A percentile compares a stretch with the other conserved stretches of the same genome.
These are phyloP conservation scores for Phoxinus phoxinus DNA, from an alignment of 2,113 vertebrate species.

Conservation along the genomic window DNA sequence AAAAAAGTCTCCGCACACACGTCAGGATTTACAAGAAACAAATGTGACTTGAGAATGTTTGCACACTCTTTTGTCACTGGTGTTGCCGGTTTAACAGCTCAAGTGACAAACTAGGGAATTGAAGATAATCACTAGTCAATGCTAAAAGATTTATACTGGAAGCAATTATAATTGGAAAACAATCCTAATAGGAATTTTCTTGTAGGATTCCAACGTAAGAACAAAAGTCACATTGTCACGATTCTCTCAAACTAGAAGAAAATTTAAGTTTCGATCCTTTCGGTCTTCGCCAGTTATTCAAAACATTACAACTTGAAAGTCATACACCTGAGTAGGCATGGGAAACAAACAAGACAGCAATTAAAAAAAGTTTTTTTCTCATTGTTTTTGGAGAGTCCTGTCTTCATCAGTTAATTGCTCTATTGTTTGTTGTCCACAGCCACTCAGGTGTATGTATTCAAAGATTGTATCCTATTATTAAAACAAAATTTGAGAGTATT, in stretches of 20 bases:
- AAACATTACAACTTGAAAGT: too few relatives aligned
- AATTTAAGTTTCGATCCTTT: too few relatives aligned
- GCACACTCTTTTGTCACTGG: background rate
- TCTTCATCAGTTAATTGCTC: background rate
- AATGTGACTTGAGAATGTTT: background rate
- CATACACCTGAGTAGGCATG: too few relatives aligned
- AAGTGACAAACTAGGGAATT: constrained; percentile 1
- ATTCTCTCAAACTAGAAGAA: too few relatives aligned
- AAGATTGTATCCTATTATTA: background rate
- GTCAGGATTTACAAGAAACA: background rate
- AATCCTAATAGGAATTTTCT: background rate
- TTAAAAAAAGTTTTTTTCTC: background rate
- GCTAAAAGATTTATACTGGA: background rate
- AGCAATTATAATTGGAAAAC: too few relatives aligned
- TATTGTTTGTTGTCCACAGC: background rate
- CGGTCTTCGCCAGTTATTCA: too few relatives aligned
- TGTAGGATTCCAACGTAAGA: background rate
- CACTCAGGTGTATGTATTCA: background rate
- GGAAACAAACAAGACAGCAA: too few relatives aligned
- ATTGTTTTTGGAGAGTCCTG: background rate
- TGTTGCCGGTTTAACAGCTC: background rate
- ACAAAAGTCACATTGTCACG: background rate
- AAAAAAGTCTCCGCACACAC: background rate
- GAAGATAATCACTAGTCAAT: background rate
- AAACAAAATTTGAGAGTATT: background rate